Percentiles rank a stretch among this genome's conserved stretches.
These are phyloP conservation scores for Eulemur albifrons DNA, from an alignment of 2,797 vertebrate species.

Conservation along the genomic window DNA sequence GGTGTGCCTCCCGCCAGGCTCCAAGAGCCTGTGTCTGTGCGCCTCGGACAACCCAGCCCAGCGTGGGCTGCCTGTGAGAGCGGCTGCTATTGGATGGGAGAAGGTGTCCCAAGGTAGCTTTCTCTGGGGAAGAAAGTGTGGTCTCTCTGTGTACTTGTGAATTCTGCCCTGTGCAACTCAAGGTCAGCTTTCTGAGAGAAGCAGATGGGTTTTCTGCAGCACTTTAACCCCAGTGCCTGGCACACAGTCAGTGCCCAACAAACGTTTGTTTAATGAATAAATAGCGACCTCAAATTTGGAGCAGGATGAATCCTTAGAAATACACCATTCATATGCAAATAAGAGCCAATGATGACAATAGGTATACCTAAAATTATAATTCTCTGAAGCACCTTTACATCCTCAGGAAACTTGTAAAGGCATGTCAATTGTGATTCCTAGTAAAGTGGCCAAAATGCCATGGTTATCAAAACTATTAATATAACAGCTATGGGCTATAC, in stretches of 20 bases:
- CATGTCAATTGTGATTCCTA: not conserved
- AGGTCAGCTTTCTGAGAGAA: not conserved
- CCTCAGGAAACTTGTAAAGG: not conserved
- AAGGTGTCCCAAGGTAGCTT: not conserved
- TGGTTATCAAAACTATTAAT: not conserved
- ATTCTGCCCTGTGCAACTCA: not conserved
- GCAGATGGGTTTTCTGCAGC: not conserved
- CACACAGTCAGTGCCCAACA: not conserved
- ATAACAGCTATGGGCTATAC: not conserved
- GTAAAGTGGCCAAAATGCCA: not conserved
- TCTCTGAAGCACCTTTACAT: not conserved
- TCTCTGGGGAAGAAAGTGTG: not conserved
- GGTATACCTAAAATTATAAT: not conserved
- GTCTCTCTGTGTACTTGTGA: not conserved
- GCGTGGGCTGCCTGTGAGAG: not conserved
- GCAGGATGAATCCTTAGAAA: not conserved
- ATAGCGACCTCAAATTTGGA: not conserved
- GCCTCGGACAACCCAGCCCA: not conserved
- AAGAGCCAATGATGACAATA: not conserved
- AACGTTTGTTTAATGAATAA: not conserved
- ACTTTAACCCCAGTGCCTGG: not conserved
- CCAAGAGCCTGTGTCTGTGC: not conserved
- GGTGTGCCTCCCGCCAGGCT: not conserved
- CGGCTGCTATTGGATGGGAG: not conserved
- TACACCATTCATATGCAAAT: not conserved